A percentile compares a stretch with the other conserved stretches of the same genome.
phyloP scores from a whole-genome alignment of 1,140 invertebrate genomes.

The Zaprionus lachaisei region DNA sequence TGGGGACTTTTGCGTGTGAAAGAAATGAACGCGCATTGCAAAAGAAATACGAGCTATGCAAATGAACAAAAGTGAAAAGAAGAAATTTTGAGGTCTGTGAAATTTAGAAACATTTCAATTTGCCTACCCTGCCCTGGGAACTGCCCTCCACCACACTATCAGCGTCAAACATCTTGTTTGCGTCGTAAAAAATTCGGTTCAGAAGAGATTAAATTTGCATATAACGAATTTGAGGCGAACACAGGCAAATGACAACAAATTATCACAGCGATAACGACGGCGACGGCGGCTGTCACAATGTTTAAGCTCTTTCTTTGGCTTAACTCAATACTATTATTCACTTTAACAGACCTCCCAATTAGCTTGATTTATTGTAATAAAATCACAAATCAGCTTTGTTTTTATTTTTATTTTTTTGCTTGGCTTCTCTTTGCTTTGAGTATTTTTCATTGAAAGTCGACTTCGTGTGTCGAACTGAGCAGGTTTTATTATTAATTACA shows the following conservation, averaged over 20 bases:
- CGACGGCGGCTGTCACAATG: conserved; percentile 51
- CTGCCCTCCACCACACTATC: conserved; percentile 36
- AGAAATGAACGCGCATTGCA: conserved; percentile 29
- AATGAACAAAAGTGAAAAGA: conserved; percentile 52
- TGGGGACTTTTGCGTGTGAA: conserved; percentile 60
- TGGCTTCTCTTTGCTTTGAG: background rate
- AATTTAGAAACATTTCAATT: conserved; percentile 68
- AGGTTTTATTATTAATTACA: conserved; percentile 52
- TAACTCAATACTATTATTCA: conserved; percentile 60
- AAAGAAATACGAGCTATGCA: conserved; percentile 40
- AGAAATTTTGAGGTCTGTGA: conserved; percentile 37
- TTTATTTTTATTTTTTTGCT: conserved; percentile 7
- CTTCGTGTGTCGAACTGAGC: conserved; percentile 17
- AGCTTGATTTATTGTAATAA: conserved; percentile 59
- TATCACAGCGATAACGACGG: conserved; percentile 17
- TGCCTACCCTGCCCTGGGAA: conserved; percentile 29
- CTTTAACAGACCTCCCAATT: conserved; percentile 65
- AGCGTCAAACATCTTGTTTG: conserved; percentile 43
- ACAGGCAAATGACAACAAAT: conserved; percentile 44
- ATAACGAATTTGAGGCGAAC: conserved; percentile 24
- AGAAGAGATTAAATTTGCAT: conserved; percentile 43
- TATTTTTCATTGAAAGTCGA: conserved; percentile 15
- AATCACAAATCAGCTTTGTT: conserved; percentile 3
- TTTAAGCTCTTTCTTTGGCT: conserved; percentile 42
- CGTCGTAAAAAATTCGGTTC: conserved; percentile 29